Percentiles rank a stretch among this genome's conserved stretches.
phyloP scores from a whole-genome alignment of 2,113 vertebrate species.

The Caranx ignobilis region DNA sequence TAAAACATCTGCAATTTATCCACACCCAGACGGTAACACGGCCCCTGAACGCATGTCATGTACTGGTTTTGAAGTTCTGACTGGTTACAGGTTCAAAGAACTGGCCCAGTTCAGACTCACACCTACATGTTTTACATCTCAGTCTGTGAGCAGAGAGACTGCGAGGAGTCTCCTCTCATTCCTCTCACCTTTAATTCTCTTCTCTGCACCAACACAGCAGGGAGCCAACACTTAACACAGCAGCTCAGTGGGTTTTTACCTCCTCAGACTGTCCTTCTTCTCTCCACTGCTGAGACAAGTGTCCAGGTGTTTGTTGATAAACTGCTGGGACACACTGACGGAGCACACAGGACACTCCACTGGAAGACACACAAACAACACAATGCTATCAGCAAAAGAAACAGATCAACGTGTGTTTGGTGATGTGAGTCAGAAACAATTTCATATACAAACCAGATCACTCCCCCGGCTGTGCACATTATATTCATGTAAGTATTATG shows the following conservation, averaged over 20 bases:
- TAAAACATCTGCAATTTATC: constrained; percentile 48
- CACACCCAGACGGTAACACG: too few relatives aligned
- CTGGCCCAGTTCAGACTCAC: background rate
- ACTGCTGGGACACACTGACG: constrained; percentile 85
- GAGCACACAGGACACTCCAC: constrained; percentile 95
- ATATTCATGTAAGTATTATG: too few relatives aligned
- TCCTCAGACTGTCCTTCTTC: constrained; percentile 93
- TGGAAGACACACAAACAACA: constrained; percentile 70
- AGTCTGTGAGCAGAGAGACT: too few relatives aligned
- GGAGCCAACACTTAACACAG: background rate
- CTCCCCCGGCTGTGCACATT: background rate
- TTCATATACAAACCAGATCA: background rate
- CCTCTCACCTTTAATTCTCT: too few relatives aligned
- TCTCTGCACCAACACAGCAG: too few relatives aligned
- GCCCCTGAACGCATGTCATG: background rate
- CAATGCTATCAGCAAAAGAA: background rate
- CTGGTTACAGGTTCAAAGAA: background rate
- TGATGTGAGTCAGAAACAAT: background rate
- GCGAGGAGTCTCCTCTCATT: too few relatives aligned
- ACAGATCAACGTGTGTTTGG: too few relatives aligned
- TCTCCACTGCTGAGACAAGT: constrained; percentile 88
- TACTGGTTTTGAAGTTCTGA: background rate
- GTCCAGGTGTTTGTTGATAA: constrained; percentile 94
- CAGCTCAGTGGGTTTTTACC: constrained; percentile 80
- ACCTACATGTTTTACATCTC: background rate